Base-by-base conservation (phyloP, 2,888 invertebrate species). In the Pyrocoelia pectoralis region DNA sequence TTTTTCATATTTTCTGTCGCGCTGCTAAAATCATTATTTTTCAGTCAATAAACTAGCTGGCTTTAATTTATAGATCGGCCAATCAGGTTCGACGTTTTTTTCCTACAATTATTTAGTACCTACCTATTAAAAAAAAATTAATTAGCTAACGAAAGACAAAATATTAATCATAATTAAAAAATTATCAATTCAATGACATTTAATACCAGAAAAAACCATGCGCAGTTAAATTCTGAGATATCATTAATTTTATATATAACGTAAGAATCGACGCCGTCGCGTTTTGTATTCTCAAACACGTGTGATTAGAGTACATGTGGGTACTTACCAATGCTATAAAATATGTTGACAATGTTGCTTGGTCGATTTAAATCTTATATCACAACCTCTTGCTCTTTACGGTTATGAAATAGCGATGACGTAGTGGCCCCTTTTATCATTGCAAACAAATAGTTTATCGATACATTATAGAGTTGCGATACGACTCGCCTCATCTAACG, bases 361-460 rank as follows among this genome's bases (percentile, higher is more conserved):
- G 76, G 75, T 76, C 77, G 77, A 77, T 77, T 76, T 76, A 71
- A 74, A 76, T 75, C 76, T 76, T 74, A 73, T 76, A 71, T 73
- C 74, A 74, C 76, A 74, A 73, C 73, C 75, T 72, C 71, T 72
- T 65, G 67, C 69, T 70, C 66, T 68, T 66, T 67, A 62, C 67
- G 61, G 66, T 62, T 65, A 67, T 68, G 68, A 68, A 70, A 70
- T 57, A 57, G 62, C 61, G 66, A 70, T 69, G 67, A 65, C 67
- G 70, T 68, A 65, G 67, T 68, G 70, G 68, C 68, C 69, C 68
- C 70, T 70, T 66, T 72, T 70, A 72, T 68, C 70, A 60, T 61
- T 13, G 57, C 56, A 67, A 68, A 68, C 69, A 70, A 72, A 67
- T 70, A 72, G 68, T 70, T 66, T 70, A 70, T 70, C 68, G 68